phyloP scores from a whole-genome alignment of 1,140 invertebrate genomes.

The Euwallacea fornicatus region DNA sequence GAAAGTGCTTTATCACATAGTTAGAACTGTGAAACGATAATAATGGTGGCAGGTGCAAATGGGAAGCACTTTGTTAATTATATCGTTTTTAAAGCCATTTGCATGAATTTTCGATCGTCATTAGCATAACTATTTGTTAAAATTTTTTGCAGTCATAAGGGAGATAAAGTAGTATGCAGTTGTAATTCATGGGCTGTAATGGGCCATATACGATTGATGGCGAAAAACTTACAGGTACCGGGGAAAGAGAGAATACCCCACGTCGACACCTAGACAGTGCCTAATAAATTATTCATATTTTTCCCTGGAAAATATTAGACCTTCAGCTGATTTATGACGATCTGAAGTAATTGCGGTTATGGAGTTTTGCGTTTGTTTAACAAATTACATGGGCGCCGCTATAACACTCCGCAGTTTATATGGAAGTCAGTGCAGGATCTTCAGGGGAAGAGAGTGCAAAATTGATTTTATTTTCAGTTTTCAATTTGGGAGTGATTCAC shows the following conservation, averaged over 20 bases:
- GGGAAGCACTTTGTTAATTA: constrained; percentile 3
- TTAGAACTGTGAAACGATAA: constrained; percentile 21
- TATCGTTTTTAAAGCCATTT: not conserved
- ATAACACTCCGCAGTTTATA: constrained; percentile 13
- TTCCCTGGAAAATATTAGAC: constrained; percentile 21
- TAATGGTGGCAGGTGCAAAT: constrained; percentile 17
- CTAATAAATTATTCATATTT: constrained; percentile 24
- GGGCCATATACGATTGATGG: too few relatives aligned
- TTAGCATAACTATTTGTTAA: too few relatives aligned
- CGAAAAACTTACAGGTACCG: too few relatives aligned
- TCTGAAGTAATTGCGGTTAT: constrained; percentile 24
- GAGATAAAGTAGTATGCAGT: too few relatives aligned
- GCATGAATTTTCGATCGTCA: too few relatives aligned
- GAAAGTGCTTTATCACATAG: constrained; percentile 17
- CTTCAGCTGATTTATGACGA: constrained; percentile 19
- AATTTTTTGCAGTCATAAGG: too few relatives aligned
- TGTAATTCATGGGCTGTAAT: too few relatives aligned
- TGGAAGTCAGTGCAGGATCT: too few relatives aligned
- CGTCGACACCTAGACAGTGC: constrained; percentile 14
- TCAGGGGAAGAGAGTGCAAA: too few relatives aligned
- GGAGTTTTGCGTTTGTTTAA: constrained; percentile 31
- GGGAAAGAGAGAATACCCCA: not conserved
- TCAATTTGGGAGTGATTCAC: too few relatives aligned
- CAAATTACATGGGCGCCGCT: constrained; percentile 28
- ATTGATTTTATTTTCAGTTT: too few relatives aligned